These are phyloP conservation scores for Brachypteracias leptosomus DNA, from an alignment of 2,113 vertebrate species.

Conservation along the genomic window DNA sequence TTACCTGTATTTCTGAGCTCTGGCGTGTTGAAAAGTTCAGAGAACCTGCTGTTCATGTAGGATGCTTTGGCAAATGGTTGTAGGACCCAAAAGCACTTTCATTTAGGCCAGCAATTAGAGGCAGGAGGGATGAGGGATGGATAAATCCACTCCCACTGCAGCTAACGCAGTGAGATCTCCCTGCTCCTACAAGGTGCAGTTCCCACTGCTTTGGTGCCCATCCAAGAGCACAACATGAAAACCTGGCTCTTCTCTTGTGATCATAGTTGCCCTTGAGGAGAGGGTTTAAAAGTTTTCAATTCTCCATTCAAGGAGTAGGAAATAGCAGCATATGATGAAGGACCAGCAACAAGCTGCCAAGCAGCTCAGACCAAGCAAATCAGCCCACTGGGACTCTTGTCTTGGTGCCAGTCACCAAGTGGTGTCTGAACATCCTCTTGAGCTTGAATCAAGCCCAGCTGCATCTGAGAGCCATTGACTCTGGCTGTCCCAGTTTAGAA, in stretches of 20 bases:
- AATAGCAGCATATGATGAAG: neutral
- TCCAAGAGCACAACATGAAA: neutral
- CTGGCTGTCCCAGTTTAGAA: neutral
- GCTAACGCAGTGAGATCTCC: neutral
- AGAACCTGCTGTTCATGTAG: neutral
- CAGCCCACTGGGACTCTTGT: neutral
- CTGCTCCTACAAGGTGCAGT: neutral
- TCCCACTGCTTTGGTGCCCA: neutral
- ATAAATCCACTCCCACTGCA: neutral
- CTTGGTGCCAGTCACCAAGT: neutral
- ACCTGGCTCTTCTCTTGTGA: neutral
- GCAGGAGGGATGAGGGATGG: neutral
- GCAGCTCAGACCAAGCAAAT: neutral
- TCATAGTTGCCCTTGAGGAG: neutral
- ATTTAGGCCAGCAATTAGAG: neutral
- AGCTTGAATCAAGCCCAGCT: neutral
- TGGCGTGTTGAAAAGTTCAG: fast-evolving
- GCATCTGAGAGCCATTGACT: neutral
- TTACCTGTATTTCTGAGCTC: neutral
- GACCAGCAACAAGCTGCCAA: neutral
- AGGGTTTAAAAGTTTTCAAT: neutral
- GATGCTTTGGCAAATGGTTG: neutral
- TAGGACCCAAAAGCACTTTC: neutral
- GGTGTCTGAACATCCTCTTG: neutral
- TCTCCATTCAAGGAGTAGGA: neutral